Conservation (phyloP, 2,113 vertebrate genomes). For the Scophthalmus maximus region DNA sequence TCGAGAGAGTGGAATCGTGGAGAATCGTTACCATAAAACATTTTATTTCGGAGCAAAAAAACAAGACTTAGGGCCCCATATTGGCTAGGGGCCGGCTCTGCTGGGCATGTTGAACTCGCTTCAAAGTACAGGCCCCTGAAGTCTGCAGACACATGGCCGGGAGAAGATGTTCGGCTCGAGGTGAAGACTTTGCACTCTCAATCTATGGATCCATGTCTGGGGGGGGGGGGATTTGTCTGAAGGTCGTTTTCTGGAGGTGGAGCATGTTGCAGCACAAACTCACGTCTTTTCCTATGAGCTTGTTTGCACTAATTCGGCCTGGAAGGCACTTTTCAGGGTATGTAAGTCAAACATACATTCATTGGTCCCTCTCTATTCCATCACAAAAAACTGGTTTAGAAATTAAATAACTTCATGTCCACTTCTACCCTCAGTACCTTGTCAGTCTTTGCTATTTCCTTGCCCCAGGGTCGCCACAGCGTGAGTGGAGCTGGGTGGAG, state of each 20-base stretch:
- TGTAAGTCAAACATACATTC: too few species aligned
- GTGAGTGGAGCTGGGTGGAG: slow-evolving; percentile 48
- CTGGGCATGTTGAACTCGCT: too few species aligned
- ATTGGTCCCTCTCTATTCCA: background rate
- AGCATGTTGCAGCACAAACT: background rate
- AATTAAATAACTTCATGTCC: background rate
- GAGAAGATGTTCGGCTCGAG: background rate
- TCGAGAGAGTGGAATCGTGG: too few species aligned
- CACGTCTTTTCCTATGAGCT: too few species aligned
- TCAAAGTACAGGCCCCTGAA: too few species aligned
- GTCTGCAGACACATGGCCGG: background rate
- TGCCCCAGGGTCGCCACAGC: background rate
- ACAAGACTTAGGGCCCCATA: too few species aligned
- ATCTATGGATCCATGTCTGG: background rate
- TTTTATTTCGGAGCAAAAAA: too few species aligned
- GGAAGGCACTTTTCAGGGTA: too few species aligned
- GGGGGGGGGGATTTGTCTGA: background rate
- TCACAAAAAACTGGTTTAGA: background rate
- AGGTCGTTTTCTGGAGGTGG: background rate
- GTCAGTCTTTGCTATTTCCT: background rate
- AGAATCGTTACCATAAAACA: too few species aligned
- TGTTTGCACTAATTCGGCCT: background rate
- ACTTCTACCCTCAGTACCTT: background rate
- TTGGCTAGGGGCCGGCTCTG: too few species aligned
- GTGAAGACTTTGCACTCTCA: too few species aligned